These are phyloP conservation scores for Rhopalosiphum padi DNA, from an alignment of 1,140 invertebrate genomes.

Conservation along the genomic window DNA sequence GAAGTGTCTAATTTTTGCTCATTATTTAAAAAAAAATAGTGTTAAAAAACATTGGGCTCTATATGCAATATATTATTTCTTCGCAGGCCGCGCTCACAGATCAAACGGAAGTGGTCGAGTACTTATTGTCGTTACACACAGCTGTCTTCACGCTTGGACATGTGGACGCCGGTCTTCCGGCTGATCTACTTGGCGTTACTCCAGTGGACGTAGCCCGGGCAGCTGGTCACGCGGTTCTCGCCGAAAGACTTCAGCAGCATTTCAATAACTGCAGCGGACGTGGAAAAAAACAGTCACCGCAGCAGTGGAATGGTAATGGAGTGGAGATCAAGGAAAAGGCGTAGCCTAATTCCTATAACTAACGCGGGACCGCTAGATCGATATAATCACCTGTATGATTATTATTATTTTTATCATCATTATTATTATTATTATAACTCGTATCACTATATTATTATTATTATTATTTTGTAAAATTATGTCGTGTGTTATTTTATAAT, in stretches of 20 bases:
- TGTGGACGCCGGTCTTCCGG: neutral
- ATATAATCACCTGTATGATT: neutral
- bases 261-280: neutral
- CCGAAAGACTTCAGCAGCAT: neutral
- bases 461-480: neutral
- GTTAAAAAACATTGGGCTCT: neutral
- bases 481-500: neutral
- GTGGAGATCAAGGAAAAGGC: neutral
- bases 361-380: neutral
- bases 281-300: neutral
- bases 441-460: neutral
- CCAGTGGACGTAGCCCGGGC: neutral
- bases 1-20: neutral
- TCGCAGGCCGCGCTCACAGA: neutral
- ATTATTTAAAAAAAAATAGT: accelerated
- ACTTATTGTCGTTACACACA: neutral
- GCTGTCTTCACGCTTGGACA: neutral
- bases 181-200: neutral
- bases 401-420: neutral
- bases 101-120: slow-evolving; percentile 9
- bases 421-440: neutral
- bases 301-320: neutral
- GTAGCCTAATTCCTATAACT: neutral
- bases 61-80: neutral
- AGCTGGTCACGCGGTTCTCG: neutral